Evolutionary conservation across 2,888 invertebrate species (phyloP).

Genomic region (Mesochorus sp.): DNA sequence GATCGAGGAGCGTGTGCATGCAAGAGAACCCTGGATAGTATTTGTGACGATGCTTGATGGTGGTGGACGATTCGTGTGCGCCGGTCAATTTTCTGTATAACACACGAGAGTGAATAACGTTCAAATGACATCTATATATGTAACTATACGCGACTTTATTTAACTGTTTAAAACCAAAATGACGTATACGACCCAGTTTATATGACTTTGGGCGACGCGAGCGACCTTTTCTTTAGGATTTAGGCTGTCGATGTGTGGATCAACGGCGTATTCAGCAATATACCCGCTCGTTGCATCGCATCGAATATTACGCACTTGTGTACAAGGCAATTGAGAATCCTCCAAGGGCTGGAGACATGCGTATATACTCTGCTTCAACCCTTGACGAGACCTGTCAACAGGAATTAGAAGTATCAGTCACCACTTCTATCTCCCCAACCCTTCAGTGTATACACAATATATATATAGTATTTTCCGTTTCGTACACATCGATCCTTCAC

Average conservation of each 20-base stretch:
- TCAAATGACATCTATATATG: constrained; percentile 11
- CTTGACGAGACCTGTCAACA: constrained; percentile 48
- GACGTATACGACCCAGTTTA: no score
- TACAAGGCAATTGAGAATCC: neutral
- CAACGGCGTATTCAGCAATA: neutral
- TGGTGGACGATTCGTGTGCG: constrained; percentile 40
- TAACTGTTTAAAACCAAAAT: no score
- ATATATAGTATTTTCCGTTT: neutral
- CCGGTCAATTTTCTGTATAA: constrained; percentile 54
- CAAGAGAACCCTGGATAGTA: constrained; percentile 29
- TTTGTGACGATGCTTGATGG: constrained; percentile 24
- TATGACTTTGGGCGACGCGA: no score
- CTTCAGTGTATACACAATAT: neutral
- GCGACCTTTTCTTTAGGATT: no score
- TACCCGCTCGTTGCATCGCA: neutral
- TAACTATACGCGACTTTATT: neutral
- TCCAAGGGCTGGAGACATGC: neutral
- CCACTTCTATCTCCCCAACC: neutral
- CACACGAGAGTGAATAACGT: neutral
- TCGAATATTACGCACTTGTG: no score
- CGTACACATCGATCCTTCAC: neutral
- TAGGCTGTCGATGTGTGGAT: neutral
- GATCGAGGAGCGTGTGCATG: constrained; percentile 56
- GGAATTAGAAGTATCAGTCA: constrained; percentile 16
- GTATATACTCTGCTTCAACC: neutral